Conservation (phyloP, 2,888 invertebrate genomes). For the Drosophila atroscutellata region DNA sequence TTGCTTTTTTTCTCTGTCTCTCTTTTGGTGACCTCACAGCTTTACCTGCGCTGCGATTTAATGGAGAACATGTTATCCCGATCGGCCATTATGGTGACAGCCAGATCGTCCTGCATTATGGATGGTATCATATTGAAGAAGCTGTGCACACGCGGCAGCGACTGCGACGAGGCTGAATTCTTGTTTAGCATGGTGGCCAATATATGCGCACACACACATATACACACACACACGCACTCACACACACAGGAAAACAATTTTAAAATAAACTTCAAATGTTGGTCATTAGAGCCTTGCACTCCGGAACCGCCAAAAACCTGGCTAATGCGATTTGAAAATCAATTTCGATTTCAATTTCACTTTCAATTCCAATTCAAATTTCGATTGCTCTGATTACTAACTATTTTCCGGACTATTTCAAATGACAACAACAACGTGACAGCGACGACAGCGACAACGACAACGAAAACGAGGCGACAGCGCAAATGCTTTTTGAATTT, state of each 20-base stretch:
- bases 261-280: slow-evolving; percentile 8
- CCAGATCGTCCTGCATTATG: slow-evolving; percentile 83
- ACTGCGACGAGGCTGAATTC: slow-evolving; percentile 77
- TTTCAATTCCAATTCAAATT: slow-evolving; percentile 6
- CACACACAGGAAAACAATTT: slow-evolving; percentile 28
- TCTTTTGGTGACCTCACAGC: background rate
- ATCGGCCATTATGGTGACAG: slow-evolving; percentile 82
- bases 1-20: too few relatives aligned
- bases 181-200: slow-evolving; percentile 75
- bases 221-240: background rate
- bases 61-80: slow-evolving; percentile 83
- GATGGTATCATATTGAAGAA: slow-evolving; percentile 84
- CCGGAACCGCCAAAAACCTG: slow-evolving; percentile 10
- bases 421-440: slow-evolving; percentile 20
- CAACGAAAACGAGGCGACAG: slow-evolving; percentile 13
- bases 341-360: slow-evolving; percentile 12
- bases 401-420: slow-evolving; percentile 17
- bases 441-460: background rate
- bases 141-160: slow-evolving; percentile 82
- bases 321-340: slow-evolving; percentile 7
- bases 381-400: slow-evolving; percentile 13
- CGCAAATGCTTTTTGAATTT: slow-evolving; percentile 60
- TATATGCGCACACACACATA: background rate
- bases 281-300: slow-evolving; percentile 14
- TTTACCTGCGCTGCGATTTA: slow-evolving; percentile 82